phyloP scores from a whole-genome alignment of 2,113 vertebrate genomes.

The Oenanthe oenanthe region DNA sequence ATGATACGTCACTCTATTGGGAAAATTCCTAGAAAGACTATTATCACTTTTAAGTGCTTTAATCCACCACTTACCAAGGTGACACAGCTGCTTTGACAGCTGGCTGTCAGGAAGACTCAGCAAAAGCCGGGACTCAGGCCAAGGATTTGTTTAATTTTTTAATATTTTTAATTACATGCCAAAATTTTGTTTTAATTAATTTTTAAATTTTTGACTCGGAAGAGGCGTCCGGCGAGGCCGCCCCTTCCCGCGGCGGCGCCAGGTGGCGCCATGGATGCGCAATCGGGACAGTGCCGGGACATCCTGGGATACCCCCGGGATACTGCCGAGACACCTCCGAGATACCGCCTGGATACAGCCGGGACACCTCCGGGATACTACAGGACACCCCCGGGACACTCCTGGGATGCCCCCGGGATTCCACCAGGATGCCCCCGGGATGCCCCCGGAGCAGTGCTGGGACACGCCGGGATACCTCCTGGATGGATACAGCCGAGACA shows the following conservation, averaged over 20 bases:
- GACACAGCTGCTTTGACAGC: accelerated
- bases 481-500: neutral
- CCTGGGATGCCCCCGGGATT: neutral
- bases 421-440: too few relatives aligned
- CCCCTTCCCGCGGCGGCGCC: neutral
- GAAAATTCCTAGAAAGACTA: neutral
- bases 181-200: neutral
- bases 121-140: neutral
- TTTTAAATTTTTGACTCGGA: neutral
- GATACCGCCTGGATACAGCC: too few relatives aligned
- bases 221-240: neutral
- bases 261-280: slow-evolving; percentile 27
- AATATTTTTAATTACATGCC: neutral
- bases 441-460: too few relatives aligned
- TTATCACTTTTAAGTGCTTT: neutral
- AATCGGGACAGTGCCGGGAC: neutral
- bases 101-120: neutral
- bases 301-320: neutral
- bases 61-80: neutral
- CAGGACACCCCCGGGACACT: accelerated
- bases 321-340: too few relatives aligned
- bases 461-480: neutral
- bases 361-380: neutral
- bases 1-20: accelerated
- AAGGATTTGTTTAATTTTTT: neutral